Base-by-base conservation (phyloP, 2,888 invertebrate species). In the Andrena hattorfiana region DNA sequence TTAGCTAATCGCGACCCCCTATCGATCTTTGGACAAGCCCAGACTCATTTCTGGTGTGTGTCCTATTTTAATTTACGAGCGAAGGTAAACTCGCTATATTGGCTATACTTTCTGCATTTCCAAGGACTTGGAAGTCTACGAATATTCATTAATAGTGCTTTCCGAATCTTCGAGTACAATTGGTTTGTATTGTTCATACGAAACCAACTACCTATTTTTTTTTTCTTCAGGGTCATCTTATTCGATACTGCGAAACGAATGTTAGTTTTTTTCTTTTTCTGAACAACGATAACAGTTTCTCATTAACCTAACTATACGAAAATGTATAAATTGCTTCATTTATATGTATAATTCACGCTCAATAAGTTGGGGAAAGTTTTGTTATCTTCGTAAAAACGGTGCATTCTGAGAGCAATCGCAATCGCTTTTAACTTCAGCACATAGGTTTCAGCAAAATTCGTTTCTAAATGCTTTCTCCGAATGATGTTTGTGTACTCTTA, bases 1-100 rank as follows among this genome's bases (percentile, higher is more conserved):
- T 86, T 84, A 85, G 82, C 81, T 89, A 88, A 88, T 88, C 88
- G 81, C 84, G 77, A 85, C 77, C 80, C 80, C 76, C 81, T 87
- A 88, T 89, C 84, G 89, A 89, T 87, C 85, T 83, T 75, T 85
- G 84, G 80, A 84, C 85, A 80, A 83, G 76, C 80, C 83, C 77
- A 80, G 83, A 85, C 74, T 75, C 73, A 70, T 77, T 80, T 76
- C 54, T 72, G 56, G 62, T 77, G 71, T 70, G 80, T 86, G 85
- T 77, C 81, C 83, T 56, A 84, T 86, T 86, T 84, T 81, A 84
- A 84, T 84, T 85, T 72, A 72, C 72, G 51, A 79, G n/a, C 59
- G 69, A 64, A 84, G 81, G 68, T 84, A 80, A 87, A 85, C 68
- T 77, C 66, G 70, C 66, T 56, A 13, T 73, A 76, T 77, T 76